Percentiles rank a stretch among this genome's conserved stretches.
Evolutionary conservation across 2,888 invertebrate species (phyloP).

Genomic region (Uropetala carovei): DNA sequence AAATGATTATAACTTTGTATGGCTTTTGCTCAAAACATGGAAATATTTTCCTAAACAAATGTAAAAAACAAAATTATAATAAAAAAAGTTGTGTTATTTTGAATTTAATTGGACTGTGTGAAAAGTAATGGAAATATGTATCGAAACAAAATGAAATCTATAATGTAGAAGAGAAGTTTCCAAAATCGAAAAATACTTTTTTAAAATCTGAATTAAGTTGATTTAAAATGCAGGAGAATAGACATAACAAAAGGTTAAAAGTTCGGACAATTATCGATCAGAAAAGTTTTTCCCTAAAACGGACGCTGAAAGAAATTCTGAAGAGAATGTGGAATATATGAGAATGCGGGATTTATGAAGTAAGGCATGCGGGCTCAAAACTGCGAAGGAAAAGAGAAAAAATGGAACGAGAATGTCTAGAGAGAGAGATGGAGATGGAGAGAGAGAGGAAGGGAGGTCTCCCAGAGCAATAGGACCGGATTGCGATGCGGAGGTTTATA

Average conservation of each 20-base stretch:
- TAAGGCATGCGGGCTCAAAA: background rate
- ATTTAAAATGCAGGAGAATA: background rate
- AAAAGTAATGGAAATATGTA: background rate
- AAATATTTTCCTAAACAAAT: background rate
- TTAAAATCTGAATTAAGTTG: background rate
- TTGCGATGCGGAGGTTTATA: too few species aligned
- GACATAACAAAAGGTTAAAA: background rate
- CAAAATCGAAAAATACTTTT: background rate
- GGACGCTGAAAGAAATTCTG: too few species aligned
- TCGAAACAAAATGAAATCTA: background rate
- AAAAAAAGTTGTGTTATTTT: background rate
- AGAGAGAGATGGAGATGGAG: background rate
- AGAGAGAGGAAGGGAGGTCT: background rate
- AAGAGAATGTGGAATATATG: background rate
- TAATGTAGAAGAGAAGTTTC: background rate
- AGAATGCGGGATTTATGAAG: background rate
- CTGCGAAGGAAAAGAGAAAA: too few species aligned
- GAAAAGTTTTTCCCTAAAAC: too few species aligned
- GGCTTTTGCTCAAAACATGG: background rate
- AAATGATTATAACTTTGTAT: background rate
- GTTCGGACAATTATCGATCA: background rate
- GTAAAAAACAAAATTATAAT: background rate
- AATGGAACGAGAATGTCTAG: background rate
- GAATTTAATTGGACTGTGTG: background rate
- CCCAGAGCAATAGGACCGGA: too few species aligned